Conservation (phyloP, 2,888 invertebrate species). For the Agrilus cyanescens region DNA sequence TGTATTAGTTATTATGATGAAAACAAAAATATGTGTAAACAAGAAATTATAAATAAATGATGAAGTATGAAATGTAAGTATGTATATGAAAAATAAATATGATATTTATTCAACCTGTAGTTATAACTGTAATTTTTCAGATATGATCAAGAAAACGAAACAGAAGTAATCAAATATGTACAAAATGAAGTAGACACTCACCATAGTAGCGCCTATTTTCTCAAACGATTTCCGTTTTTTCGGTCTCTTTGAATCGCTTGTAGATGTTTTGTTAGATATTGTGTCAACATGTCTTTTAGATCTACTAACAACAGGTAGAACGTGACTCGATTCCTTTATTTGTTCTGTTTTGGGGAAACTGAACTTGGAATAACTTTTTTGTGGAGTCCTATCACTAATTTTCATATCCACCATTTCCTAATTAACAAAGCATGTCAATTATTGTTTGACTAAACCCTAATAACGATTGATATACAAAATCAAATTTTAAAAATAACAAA, state of each 20-base stretch:
- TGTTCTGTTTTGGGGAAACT: no score
- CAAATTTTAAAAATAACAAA: not conserved
- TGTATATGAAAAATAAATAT: no score
- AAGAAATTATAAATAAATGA: not conserved
- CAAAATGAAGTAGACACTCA: constrained; percentile 34
- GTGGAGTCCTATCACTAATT: constrained; percentile 8
- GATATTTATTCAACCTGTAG: no score
- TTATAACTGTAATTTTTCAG: not conserved
- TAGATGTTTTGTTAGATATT: constrained; percentile 15
- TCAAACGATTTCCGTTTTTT: constrained; percentile 51
- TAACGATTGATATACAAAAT: not conserved
- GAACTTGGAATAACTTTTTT: constrained; percentile 21
- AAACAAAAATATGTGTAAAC: constrained; percentile 1
- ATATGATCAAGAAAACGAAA: constrained; percentile 2
- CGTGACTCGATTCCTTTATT: no score
- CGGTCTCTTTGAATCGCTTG: constrained; percentile 25
- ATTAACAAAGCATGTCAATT: no score
- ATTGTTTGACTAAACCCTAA: not conserved
- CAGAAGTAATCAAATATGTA: constrained; percentile 5
- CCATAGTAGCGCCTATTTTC: constrained; percentile 47
- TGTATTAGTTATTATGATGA: not conserved
- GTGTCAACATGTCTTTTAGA: constrained; percentile 30
- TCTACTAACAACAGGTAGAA: constrained; percentile 15
- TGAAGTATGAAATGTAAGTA: not conserved
- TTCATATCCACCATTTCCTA: constrained; percentile 36